Percentiles rank a stretch among this genome's conserved stretches.
Conservation (phyloP, 2,113 vertebrate species). For the Acrocephalus arundinaceus region DNA sequence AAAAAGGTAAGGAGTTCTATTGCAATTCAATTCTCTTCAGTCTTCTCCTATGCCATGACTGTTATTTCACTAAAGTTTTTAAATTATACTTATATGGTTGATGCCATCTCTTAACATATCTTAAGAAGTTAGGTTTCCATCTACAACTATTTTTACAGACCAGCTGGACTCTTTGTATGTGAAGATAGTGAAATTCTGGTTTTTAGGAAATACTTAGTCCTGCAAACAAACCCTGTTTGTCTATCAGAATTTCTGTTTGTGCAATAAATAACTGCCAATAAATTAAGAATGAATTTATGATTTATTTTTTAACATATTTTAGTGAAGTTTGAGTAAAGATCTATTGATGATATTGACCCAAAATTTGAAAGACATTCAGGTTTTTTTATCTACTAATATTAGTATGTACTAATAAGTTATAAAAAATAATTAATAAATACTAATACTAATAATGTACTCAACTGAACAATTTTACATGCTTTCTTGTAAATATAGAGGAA, state of each 20-base stretch:
- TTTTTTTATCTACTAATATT: background rate
- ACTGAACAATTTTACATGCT: background rate
- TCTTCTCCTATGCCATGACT: background rate
- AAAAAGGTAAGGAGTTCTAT: background rate
- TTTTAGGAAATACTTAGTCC: background rate
- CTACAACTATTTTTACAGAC: background rate
- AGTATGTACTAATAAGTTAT: background rate
- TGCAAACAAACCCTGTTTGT: background rate
- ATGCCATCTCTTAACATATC: background rate
- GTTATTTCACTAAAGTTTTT: background rate
- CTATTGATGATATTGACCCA: background rate
- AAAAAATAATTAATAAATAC: background rate
- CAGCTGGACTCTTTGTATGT: background rate
- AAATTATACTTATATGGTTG: background rate
- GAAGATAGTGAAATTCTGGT: background rate
- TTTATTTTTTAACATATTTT: background rate
- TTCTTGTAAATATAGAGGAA: background rate
- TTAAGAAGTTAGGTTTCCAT: background rate
- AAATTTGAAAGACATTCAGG: background rate
- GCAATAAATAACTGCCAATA: background rate
- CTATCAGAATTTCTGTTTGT: background rate
- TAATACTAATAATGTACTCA: background rate
- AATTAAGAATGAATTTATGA: background rate
- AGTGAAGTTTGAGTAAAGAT: background rate
- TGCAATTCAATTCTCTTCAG: background rate